Evolutionary conservation across 2,113 vertebrate species (phyloP).

Genomic region (Eonycteris spelaea): DNA sequence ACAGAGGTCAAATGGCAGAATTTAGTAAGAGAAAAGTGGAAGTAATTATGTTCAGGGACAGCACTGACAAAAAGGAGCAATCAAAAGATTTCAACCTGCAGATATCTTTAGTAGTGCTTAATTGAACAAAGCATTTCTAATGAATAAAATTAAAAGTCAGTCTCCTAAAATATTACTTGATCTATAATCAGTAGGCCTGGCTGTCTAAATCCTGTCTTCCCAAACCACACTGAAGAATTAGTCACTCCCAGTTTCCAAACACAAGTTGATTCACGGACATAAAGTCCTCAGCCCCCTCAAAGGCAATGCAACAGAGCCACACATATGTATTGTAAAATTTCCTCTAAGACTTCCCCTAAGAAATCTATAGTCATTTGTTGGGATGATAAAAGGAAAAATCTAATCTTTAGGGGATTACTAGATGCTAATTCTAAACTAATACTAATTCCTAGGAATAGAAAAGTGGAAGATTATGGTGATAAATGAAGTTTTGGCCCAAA

Average conservation of each 20-base stretch:
- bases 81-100: background rate
- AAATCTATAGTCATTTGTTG: background rate
- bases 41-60: background rate
- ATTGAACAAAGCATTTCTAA: background rate
- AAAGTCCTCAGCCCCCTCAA: background rate
- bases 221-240: background rate
- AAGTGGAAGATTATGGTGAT: background rate
- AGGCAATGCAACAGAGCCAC: background rate
- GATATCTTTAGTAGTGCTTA: background rate
- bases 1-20: conserved; percentile 2
- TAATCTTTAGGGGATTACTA: background rate
- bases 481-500: background rate
- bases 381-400: background rate
- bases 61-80: background rate
- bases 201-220: background rate
- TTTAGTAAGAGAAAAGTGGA: background rate
- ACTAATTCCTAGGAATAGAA: background rate
- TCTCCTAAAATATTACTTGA: conserved; percentile 16
- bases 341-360: background rate
- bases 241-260: background rate
- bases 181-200: background rate
- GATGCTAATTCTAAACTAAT: background rate
- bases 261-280: background rate
- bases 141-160: conserved; percentile 41
- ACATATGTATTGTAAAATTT: background rate